phyloP scores from a whole-genome alignment of 2,113 vertebrate species.

The Psettodes erumei region DNA sequence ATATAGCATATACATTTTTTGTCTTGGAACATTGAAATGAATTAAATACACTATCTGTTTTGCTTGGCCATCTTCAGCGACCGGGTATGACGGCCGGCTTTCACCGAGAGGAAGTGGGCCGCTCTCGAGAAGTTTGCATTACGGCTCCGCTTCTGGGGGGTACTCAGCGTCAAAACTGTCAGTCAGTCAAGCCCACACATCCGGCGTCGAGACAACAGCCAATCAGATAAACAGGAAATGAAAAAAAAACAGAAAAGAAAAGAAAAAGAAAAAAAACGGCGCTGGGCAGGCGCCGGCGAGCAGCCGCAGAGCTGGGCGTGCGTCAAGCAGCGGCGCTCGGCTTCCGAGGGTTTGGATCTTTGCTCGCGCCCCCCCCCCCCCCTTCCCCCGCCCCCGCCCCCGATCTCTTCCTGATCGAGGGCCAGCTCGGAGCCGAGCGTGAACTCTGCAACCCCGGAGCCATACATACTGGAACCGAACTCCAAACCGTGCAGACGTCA shows the following conservation, averaged over 20 bases:
- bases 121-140: slow-evolving; percentile 8
- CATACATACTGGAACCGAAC: slow-evolving; percentile 28
- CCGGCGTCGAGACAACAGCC: slow-evolving; percentile 52
- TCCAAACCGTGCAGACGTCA: slow-evolving; percentile 55
- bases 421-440: slow-evolving; percentile 63
- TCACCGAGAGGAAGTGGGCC: slow-evolving; percentile 24
- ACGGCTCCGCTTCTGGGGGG: slow-evolving; percentile 34
- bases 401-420: slow-evolving; percentile 48
- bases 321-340: slow-evolving; percentile 32
- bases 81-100: slow-evolving; percentile 20
- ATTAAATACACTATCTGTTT: slow-evolving; percentile 66
- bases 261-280: too few species aligned
- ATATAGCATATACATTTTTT: slow-evolving; percentile 63
- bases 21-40: slow-evolving; percentile 49
- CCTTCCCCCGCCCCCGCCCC: slow-evolving; percentile 26
- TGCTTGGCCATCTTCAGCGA: slow-evolving; percentile 49
- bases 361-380: slow-evolving; percentile 31
- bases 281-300: slow-evolving; percentile 27
- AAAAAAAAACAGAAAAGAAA: too few species aligned
- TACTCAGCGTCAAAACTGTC: slow-evolving; percentile 50
- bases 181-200: slow-evolving; percentile 53
- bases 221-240: slow-evolving; percentile 73
- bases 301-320: slow-evolving; percentile 35
- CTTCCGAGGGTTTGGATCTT: slow-evolving; percentile 61
- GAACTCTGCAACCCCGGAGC: slow-evolving; percentile 70